Base-by-base conservation (phyloP, 1,140 invertebrate genomes). In the Microplitis mediator region DNA sequence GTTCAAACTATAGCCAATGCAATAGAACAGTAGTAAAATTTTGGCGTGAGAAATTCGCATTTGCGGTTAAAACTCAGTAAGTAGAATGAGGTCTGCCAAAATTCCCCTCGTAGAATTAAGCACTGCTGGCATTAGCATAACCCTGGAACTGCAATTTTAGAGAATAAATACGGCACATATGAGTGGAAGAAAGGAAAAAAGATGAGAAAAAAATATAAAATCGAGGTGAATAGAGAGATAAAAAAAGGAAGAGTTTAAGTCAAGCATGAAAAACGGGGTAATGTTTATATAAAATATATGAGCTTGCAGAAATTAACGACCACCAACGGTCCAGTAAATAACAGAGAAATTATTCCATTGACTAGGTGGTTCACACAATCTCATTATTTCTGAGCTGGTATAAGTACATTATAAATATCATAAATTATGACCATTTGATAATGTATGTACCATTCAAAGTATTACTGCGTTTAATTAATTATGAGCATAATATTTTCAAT, bases 21-120 rank as follows among this genome's bases (percentile, higher is more conserved):
- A 63, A 63, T 63, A 63, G 35, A 34, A 16, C 61, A 35, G 61
- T 63, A 32, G 39, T 13, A 16, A 51, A 65, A 51, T 65, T 65
- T 13, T 65, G 63, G 39, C 39, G 45, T 65, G 63, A 51, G 45
- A 65, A 63, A 36, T 16, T 39, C 61, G 35, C 61, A n/a, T 63
- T 65, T 65, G 63, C 23, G 39, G 63, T 52, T n/a, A 65, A 63
- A 65, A 65, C 63, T 51, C 39, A 65, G 63, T 50, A 35, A 65
- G 39, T 36, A 51, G 16, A 65, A 65, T 51, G 39, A 50, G 63
- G 63, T 63, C 61, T 63, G 63, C 63, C 63, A 51, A 50, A 65
- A 65, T 65, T 65, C 63, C 16, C 39, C 14, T 31, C 45, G 63
- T 65, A 51, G 16, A 65, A 65, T 63, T 63, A 63, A 63, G 35